These are phyloP conservation scores for Rhabdomys dilectus DNA, from an alignment of 2,113 vertebrate species.

Conservation along the genomic window DNA sequence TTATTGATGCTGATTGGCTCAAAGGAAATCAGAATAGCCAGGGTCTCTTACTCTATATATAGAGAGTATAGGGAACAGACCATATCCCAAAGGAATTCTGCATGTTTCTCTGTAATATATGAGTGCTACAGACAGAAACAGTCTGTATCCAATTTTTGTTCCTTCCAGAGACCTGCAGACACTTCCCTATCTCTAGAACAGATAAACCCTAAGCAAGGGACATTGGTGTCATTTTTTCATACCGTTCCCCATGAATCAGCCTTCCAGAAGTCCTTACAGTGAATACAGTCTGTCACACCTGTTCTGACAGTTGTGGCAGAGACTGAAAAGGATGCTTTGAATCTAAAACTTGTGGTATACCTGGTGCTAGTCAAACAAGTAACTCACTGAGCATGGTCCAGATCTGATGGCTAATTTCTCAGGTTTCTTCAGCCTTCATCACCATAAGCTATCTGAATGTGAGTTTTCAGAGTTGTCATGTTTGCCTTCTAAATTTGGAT, in stretches of 20 bases:
- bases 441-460: neutral
- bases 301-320: neutral
- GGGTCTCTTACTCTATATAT: neutral
- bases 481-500: neutral
- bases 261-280: neutral
- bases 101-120: neutral
- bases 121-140: neutral
- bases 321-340: neutral
- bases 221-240: neutral
- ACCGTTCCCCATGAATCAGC: neutral
- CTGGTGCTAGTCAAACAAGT: neutral
- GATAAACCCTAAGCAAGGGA: neutral
- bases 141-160: neutral
- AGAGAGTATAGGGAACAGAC: neutral
- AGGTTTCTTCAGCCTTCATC: neutral
- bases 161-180: neutral
- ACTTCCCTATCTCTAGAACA: neutral
- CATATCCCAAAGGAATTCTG: neutral
- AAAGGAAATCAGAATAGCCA: neutral
- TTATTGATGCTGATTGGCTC: neutral
- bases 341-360: fast-evolving
- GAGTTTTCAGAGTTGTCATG: neutral
- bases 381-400: neutral
- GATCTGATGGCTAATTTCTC: neutral
- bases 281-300: neutral